Evolutionary conservation across 2,797 vertebrate species (phyloP).

Genomic region (Mus minutoides): DNA sequence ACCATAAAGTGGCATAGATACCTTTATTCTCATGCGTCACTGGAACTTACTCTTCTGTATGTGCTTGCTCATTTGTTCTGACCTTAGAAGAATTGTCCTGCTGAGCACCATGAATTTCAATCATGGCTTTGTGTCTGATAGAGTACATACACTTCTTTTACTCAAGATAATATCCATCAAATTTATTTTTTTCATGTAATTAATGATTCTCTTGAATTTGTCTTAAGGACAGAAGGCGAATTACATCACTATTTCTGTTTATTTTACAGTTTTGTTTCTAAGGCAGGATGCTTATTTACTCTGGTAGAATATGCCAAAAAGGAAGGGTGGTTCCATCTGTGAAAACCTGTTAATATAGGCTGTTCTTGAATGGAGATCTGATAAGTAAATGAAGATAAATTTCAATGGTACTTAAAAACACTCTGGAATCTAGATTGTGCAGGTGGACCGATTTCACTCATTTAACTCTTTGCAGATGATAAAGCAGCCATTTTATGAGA

Average conservation of each 20-base stretch:
- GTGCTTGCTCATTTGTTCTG: neutral
- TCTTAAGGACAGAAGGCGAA: constrained; percentile 21
- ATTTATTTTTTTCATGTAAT: neutral
- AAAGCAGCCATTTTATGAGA: neutral
- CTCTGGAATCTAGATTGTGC: neutral
- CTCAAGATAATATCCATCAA: neutral
- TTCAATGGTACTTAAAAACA: neutral
- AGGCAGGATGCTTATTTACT: constrained; percentile 32
- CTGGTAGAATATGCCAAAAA: constrained; percentile 7
- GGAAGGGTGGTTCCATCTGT: constrained; percentile 20
- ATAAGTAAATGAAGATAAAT: neutral
- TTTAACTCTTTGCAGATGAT: constrained; percentile 1
- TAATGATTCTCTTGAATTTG: constrained; percentile 5
- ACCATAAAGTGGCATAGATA: neutral
- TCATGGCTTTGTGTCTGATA: neutral
- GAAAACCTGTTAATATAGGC: neutral
- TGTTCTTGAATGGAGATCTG: neutral
- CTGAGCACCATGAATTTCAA: neutral
- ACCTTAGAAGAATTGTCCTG: neutral
- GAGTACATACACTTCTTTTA: neutral
- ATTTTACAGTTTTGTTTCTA: constrained; percentile 35
- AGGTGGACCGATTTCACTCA: neutral
- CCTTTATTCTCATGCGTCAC: neutral
- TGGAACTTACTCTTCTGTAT: neutral
- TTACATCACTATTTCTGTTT: constrained; percentile 33